Conservation (phyloP, 2,113 vertebrate species). For the Corydoras maculifer region DNA sequence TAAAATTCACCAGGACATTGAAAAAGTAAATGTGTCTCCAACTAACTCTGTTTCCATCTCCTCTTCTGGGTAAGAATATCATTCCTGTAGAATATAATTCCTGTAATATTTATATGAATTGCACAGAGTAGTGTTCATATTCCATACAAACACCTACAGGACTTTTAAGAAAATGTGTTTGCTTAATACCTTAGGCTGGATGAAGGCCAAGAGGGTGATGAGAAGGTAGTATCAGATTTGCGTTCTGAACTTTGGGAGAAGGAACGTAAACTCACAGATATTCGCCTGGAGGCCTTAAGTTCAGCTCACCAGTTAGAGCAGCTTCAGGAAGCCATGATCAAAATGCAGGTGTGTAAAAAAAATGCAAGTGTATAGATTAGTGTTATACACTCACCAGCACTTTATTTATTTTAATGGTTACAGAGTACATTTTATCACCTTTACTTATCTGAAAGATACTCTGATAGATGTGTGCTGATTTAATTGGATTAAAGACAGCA, state of each 20-base stretch:
- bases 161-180: not conserved
- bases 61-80: slow-evolving; percentile 66
- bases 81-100: too few species aligned
- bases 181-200: slow-evolving; percentile 39
- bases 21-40: slow-evolving; percentile 62
- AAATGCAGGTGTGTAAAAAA: slow-evolving; percentile 80
- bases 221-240: slow-evolving; percentile 85
- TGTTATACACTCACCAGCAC: too few species aligned
- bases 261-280: slow-evolving; percentile 93
- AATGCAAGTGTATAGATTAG: too few species aligned
- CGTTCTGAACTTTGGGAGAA: slow-evolving; percentile 97
- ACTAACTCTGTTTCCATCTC: slow-evolving; percentile 66
- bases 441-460: too few species aligned
- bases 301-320: slow-evolving; percentile 94
- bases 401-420: too few species aligned
- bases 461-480: too few species aligned
- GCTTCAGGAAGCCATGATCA: slow-evolving; percentile 91
- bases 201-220: slow-evolving; percentile 62
- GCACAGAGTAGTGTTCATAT: too few species aligned
- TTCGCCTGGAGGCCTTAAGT: slow-evolving; percentile 88
- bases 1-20: slow-evolving; percentile 70
- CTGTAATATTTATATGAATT: too few species aligned
- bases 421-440: too few species aligned
- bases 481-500: too few species aligned
- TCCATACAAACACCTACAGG: too few species aligned